Evolutionary conservation across 1,140 invertebrate species (phyloP), one percentile per base, ranked within the genome.

Genomic region (Pseudobourletiella spinata): DNA sequence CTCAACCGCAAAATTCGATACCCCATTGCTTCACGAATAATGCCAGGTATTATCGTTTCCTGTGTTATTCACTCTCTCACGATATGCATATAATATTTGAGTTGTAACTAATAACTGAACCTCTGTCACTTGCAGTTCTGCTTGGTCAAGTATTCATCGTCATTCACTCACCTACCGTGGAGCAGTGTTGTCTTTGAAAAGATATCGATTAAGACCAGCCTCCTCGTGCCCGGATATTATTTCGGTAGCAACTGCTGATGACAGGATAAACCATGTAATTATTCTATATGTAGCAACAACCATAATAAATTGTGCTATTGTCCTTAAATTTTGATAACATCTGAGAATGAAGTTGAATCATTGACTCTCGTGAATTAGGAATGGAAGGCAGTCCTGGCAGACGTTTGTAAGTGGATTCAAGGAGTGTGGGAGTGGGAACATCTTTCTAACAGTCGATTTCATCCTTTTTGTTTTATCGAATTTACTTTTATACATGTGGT

Each of bases 191-290:
- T 88, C 88, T 73, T 83, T 87, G 55, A 83, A 84, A 62, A 81
- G 85, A 57, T 93, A 93, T 74, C 80, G 86, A 50, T 76, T 92
- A 59, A 81, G 88, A 48, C 68, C 68, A 1, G 89, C 89, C 8
- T 91, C 88, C 0, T 91, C 89, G 20, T 92, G 89, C 75, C 89
- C 90, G 1, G 85, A 93, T 75, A 92, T 94, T 67, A 91, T 91
- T 72, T 91, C 89, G 0, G 91, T 91, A 84, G 87, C 86, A 11
- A 89, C 88, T 1, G 54, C 61, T 3, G 65, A 70, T 22, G 67
- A 65, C 46, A 54, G 60, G 8, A 55, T 39, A 35, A 48, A 59
- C 25, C 64, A 66, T 61, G 67, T 69, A 64, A 22, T 44, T 14
- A 46, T 4, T 77, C n/a, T n/a, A n/a, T n/a, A n/a, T n/a, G n/a